phyloP scores from a whole-genome alignment of 2,113 vertebrate species.

The Circaetus gallicus region DNA sequence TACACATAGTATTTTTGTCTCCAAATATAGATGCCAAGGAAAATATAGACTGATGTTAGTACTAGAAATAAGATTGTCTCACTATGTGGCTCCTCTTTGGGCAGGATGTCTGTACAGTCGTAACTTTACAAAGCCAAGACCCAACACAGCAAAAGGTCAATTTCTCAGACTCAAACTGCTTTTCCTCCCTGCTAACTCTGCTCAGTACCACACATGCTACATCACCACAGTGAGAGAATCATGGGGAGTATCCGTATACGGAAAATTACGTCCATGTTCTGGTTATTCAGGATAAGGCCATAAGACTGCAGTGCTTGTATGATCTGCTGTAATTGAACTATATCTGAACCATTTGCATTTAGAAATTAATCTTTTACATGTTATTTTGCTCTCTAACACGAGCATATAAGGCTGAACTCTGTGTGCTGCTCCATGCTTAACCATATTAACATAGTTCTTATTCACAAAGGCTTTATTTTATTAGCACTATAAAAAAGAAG shows the following conservation, averaged over 20 bases:
- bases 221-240: neutral
- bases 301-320: neutral
- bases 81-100: neutral
- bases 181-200: neutral
- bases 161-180: neutral
- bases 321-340: neutral
- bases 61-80: neutral
- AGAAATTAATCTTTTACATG: neutral
- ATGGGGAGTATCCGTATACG: rapidly evolving
- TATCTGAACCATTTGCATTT: neutral
- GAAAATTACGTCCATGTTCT: neutral
- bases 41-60: neutral
- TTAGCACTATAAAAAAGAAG: neutral
- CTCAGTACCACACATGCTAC: neutral
- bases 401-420: neutral
- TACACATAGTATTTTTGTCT: neutral
- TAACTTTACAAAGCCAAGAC: neutral
- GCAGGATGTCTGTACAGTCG: neutral
- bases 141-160: neutral
- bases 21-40: neutral
- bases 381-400: neutral
- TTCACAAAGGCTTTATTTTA: neutral
- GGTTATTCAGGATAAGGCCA: neutral
- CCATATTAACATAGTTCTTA: neutral
- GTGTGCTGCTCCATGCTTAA: neutral